Evolutionary conservation across 2,113 vertebrate species (phyloP).

Genomic region (Hypanus sabinus): DNA sequence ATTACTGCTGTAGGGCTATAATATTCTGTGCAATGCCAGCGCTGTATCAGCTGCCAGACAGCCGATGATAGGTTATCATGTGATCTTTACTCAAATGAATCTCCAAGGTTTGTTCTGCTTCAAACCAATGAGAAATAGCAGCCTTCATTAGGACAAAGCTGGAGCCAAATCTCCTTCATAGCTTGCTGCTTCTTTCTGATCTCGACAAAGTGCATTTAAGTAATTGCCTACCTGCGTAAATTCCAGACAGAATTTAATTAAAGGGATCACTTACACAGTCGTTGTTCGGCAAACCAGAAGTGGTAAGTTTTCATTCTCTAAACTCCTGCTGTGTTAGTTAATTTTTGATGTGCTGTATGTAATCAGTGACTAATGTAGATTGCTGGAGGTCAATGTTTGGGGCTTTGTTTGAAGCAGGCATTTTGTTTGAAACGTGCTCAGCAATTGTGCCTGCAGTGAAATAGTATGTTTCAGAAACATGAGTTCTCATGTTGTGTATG

Average conservation of each 20-base stretch:
- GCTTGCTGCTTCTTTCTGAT: constrained; percentile 11
- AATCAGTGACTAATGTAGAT: constrained; percentile 31
- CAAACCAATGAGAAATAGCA: neutral
- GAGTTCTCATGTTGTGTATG: neutral
- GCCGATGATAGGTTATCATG: constrained; percentile 32
- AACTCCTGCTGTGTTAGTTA: constrained; percentile 16
- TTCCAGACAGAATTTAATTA: constrained; percentile 29
- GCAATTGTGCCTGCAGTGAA: neutral
- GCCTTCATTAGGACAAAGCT: constrained; percentile 5
- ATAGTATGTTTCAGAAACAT: neutral
- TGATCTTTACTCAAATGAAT: constrained; percentile 6
- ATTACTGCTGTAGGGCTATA: constrained; percentile 31
- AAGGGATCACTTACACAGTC: neutral
- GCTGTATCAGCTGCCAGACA: constrained; percentile 13
- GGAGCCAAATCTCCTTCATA: constrained; percentile 14
- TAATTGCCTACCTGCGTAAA: constrained; percentile 18
- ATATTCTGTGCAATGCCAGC: constrained; percentile 32
- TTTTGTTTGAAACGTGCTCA: neutral
- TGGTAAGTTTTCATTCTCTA: constrained; percentile 25
- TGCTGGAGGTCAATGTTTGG: neutral
- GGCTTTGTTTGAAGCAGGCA: neutral
- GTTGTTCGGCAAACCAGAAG: neutral
- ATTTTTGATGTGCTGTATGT: constrained; percentile 29
- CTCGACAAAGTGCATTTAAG: neutral
- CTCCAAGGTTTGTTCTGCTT: constrained; percentile 21